These are phyloP conservation scores for Anoplius nigerrimus DNA, from an alignment of 2,888 invertebrate species.

Conservation along the genomic window DNA sequence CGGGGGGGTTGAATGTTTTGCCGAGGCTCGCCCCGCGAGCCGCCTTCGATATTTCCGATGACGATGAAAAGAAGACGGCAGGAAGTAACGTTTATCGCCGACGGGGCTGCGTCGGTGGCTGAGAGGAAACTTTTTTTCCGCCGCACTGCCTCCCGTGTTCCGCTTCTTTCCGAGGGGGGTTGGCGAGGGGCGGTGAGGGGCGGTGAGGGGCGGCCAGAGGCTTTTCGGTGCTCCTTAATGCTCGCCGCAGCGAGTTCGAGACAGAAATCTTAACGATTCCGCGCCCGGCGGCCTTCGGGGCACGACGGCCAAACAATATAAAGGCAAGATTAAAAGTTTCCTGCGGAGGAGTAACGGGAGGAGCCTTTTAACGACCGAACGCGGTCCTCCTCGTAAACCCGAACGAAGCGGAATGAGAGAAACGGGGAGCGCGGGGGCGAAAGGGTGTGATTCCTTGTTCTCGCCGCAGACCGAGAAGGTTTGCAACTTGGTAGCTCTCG, in stretches of 20 bases:
- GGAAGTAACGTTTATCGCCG: too few relatives aligned
- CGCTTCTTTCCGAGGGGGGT: not conserved
- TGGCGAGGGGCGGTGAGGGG: too few relatives aligned
- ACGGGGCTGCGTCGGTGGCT: not conserved
- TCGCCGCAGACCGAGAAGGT: too few relatives aligned
- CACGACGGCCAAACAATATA: constrained; percentile 43
- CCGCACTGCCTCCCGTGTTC: not conserved
- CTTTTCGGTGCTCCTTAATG: constrained; percentile 22
- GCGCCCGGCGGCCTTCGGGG: constrained; percentile 27
- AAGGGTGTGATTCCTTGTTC: constrained; percentile 4
- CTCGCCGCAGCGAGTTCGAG: constrained; percentile 38
- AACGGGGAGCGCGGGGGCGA: not conserved
- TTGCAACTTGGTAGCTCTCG: too few relatives aligned
- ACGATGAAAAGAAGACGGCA: not conserved
- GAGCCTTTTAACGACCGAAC: constrained; percentile 4
- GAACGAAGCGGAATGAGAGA: constrained; percentile 1
- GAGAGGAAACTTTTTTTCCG: not conserved
- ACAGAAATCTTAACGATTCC: constrained; percentile 55
- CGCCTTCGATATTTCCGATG: too few relatives aligned
- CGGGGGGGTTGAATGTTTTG: constrained; percentile 3
- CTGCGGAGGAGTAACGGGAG: constrained; percentile 5
- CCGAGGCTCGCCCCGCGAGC: constrained; percentile 10
- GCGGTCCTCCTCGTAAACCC: constrained; percentile 2
- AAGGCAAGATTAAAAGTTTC: constrained; percentile 62
- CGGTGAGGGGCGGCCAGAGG: constrained; percentile 1